Evolutionary conservation across 2,113 vertebrate species (phyloP).

Genomic region (Nothoprocta perdicaria): DNA sequence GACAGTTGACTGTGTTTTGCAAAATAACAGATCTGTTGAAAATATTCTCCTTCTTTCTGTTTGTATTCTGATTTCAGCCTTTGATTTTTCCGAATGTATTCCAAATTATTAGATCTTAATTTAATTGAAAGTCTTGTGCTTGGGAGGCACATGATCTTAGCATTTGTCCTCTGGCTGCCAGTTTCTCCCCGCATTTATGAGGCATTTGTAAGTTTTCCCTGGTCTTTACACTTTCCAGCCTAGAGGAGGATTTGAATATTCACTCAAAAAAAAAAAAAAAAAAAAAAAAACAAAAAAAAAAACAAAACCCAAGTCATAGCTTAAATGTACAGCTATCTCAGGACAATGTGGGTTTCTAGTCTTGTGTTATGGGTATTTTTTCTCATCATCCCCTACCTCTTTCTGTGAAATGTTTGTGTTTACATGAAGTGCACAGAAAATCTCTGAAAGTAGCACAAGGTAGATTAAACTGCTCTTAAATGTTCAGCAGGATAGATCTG

Average conservation of each 20-base stretch:
- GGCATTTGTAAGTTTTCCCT: constrained; percentile 1
- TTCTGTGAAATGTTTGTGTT: background rate
- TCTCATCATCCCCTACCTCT: background rate
- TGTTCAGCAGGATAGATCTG: background rate
- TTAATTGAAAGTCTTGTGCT: constrained; percentile 34
- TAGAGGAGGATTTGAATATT: constrained; percentile 14
- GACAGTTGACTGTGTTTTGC: background rate
- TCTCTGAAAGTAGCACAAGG: background rate
- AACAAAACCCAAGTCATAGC: background rate
- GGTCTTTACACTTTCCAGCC: constrained; percentile 4
- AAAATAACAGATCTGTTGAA: constrained; percentile 1
- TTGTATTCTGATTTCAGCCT: constrained; percentile 1
- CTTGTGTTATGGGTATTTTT: background rate
- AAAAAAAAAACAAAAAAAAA: too few relatives aligned
- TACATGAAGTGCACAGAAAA: background rate
- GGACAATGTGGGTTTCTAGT: background rate
- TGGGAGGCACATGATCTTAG: background rate
- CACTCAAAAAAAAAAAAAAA: background rate
- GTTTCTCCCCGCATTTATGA: background rate
- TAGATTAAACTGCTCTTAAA: background rate
- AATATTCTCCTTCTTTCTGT: background rate
- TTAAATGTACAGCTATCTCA: background rate
- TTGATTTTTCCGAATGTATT: constrained; percentile 57
- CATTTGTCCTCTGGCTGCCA: constrained; percentile 21
- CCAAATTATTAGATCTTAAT: constrained; percentile 50